Conservation (phyloP, 2,113 vertebrate species). For the Atractosteus spatula region DNA sequence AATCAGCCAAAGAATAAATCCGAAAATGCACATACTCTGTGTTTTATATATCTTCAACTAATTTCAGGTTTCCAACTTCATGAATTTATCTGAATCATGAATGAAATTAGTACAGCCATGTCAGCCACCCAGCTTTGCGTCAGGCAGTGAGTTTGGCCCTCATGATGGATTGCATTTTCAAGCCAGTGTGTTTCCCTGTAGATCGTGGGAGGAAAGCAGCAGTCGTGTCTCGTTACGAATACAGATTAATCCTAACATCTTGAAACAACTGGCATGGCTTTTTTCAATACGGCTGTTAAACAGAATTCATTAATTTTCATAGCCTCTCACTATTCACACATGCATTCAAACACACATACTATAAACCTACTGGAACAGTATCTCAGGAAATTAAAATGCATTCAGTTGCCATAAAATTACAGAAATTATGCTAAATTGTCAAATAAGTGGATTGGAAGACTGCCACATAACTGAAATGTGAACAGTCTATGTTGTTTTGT, state of each 20-base stretch:
- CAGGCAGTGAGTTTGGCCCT: neutral
- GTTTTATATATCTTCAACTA: neutral
- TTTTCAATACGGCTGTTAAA: neutral
- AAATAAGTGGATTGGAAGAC: too few relatives aligned
- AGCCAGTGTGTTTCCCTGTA: neutral
- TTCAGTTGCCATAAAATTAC: too few relatives aligned
- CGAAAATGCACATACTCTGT: neutral
- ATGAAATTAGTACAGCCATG: neutral
- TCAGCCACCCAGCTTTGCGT: neutral
- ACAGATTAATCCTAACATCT: slow-evolving; percentile 3
- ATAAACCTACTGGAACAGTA: too few relatives aligned
- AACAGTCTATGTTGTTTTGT: too few relatives aligned
- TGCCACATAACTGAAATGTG: too few relatives aligned
- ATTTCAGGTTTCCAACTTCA: neutral
- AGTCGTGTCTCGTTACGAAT: neutral
- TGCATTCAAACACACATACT: too few relatives aligned
- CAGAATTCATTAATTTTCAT: neutral
- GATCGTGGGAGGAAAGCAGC: neutral
- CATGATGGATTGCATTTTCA: neutral
- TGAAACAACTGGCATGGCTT: neutral
- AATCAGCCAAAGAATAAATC: neutral
- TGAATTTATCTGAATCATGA: neutral
- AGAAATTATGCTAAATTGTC: too few relatives aligned
- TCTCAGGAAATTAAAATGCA: too few relatives aligned
- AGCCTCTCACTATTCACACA: too few relatives aligned